Evolutionary conservation across 2,888 invertebrate genomes (phyloP), one percentile per base, ranked within the genome.

Genomic region (Drosophila paucipuncta): DNA sequence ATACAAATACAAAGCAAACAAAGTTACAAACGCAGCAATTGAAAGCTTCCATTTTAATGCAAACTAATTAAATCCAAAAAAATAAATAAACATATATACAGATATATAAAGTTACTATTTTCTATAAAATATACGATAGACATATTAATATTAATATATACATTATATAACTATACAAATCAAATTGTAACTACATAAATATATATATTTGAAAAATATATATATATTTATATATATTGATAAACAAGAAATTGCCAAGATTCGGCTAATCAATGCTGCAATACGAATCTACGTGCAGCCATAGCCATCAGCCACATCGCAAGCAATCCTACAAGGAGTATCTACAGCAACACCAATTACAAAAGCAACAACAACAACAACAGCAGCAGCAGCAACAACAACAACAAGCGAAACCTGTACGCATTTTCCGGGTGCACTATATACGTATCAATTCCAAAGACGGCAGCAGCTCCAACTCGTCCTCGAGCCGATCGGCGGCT

Each of bases 381-480:
- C 83, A 72, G 0, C 69, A 71, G 0, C 65, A 72, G 0, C 70
- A 70, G 0, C 67, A 69, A 0, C 71, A 77, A 3, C 57, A 70
- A 11, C 73, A 76, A 50, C 62, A 70, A 33, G 43, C 78, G 7
- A 84, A 85, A 73, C 85, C 90, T 6, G 78, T 86, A 43, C 91
- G 91, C 55, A 80, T 90, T 31, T 84, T 92, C 76, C 83, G 91
- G 28, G 91, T 92, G 18, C 92, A 92, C 52, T 92, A 92, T 63
- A 79, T 91, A 49, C 91, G 92, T 28, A 68, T 92, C 47, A 92
- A 92, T 72, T 85, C 91, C n/a, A 87, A 91, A 76, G 91, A 91
- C 84, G 90, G 90, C 69, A 83, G 73, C 63, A 65, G 63, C 33
- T 76, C 52, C 41, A 50, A 50, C 28, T 70, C 76, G 37, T 78